A percentile compares a stretch with the other conserved stretches of the same genome.
phyloP scores from a whole-genome alignment of 2,113 vertebrate genomes.

The Anas platyrhynchos region DNA sequence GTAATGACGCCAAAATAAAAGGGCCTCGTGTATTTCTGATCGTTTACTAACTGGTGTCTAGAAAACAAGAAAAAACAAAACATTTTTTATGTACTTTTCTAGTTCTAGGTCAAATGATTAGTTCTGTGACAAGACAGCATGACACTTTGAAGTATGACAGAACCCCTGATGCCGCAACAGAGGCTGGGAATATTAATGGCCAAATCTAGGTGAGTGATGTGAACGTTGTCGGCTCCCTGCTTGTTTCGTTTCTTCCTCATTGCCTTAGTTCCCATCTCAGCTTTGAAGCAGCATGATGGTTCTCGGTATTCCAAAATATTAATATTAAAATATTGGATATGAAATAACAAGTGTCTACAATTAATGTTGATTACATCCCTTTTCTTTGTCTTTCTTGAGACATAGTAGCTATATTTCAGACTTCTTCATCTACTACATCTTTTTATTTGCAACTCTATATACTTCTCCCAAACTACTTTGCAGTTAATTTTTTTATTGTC shows the following conservation, averaged over 20 bases:
- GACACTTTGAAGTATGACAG: no score
- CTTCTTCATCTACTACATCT: background rate
- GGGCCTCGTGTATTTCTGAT: background rate
- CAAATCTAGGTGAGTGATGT: constrained; percentile 83
- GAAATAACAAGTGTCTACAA: background rate
- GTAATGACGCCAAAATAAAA: background rate
- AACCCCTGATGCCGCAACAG: no score
- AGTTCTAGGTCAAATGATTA: no score
- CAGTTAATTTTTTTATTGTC: background rate
- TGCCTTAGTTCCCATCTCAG: background rate
- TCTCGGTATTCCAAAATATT: background rate
- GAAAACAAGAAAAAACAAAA: background rate
- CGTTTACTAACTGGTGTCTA: background rate
- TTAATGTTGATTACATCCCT: background rate
- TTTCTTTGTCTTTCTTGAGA: background rate
- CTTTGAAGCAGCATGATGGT: background rate
- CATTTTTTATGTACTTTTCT: no score
- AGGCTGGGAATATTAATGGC: no score
- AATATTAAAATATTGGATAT: background rate
- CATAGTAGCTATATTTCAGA: background rate
- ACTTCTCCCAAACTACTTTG: background rate
- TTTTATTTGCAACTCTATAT: background rate
- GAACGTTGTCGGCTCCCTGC: background rate
- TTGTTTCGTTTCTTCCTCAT: background rate
- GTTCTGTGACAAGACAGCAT: no score